Conservation (phyloP, 1,140 invertebrate genomes). For the Monochamus saltuarius region DNA sequence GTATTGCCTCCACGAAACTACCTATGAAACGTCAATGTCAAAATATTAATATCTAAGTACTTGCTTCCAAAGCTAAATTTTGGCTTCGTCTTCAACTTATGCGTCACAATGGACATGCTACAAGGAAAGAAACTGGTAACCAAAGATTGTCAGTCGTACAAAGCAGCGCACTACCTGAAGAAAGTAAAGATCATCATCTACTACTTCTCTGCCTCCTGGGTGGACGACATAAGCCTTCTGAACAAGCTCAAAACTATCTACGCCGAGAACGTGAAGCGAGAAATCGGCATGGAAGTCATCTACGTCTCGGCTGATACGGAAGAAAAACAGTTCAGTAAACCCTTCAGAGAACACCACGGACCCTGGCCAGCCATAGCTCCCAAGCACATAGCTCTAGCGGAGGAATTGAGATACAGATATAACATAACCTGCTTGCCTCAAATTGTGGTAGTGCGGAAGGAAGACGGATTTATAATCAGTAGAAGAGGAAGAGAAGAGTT, state of each 20-base stretch:
- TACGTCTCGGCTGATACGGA: slow-evolving; percentile 30
- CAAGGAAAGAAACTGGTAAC: slow-evolving; percentile 25
- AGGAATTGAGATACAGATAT: slow-evolving; percentile 23
- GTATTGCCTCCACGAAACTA: too few relatives aligned
- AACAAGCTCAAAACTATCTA: slow-evolving; percentile 24
- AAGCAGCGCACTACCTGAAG: slow-evolving; percentile 17
- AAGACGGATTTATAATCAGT: slow-evolving; percentile 27
- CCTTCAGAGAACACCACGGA: slow-evolving; percentile 26
- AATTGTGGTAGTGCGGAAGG: slow-evolving; percentile 24
- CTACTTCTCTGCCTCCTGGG: slow-evolving; percentile 28
- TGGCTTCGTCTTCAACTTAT: too few relatives aligned
- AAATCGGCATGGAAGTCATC: slow-evolving; percentile 27
- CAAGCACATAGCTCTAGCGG: slow-evolving; percentile 8
- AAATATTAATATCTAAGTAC: too few relatives aligned
- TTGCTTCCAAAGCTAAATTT: too few relatives aligned
- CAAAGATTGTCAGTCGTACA: slow-evolving; percentile 20
- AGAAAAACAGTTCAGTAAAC: slow-evolving; percentile 16
- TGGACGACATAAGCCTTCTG: slow-evolving; percentile 13
- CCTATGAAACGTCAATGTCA: too few relatives aligned
- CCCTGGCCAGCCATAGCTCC: slow-evolving; percentile 31
- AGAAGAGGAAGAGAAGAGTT: slow-evolving; percentile 27
- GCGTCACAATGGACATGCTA: slow-evolving; percentile 25
- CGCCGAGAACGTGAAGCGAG: slow-evolving; percentile 28
- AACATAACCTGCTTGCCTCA: slow-evolving; percentile 25
- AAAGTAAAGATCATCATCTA: slow-evolving; percentile 26